Percentiles rank a stretch among this genome's conserved stretches.
Conservation (phyloP, 1,140 invertebrate species). For the Pinna nobilis region DNA sequence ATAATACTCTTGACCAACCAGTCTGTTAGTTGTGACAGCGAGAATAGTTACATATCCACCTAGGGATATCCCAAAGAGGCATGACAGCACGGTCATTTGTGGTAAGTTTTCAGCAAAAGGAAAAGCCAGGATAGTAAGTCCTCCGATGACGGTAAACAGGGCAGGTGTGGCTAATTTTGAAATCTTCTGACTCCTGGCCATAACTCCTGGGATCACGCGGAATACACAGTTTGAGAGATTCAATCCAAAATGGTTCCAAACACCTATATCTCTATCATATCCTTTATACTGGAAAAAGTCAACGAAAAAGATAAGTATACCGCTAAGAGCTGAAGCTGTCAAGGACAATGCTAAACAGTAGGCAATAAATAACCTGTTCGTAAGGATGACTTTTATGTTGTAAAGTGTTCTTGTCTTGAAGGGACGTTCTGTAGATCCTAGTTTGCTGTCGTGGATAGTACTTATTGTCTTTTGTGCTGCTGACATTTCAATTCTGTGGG, state of each 20-base stretch:
- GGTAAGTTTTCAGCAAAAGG: not conserved
- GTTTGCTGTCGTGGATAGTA: too few species aligned
- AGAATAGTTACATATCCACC: slow-evolving; percentile 21
- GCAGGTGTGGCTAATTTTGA: slow-evolving; percentile 14
- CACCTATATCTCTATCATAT: not conserved
- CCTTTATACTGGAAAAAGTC: slow-evolving; percentile 15
- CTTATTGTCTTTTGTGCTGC: not conserved
- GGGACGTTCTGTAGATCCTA: not conserved
- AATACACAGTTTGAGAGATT: not conserved
- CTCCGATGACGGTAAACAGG: not conserved
- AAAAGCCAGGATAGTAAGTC: not conserved
- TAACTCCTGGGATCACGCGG: not conserved
- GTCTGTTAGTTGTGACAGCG: slow-evolving; percentile 10
- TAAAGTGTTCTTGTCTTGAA: not conserved
- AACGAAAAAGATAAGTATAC: slow-evolving; percentile 5
- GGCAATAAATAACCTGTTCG: not conserved
- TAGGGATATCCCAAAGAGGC: slow-evolving; percentile 5
- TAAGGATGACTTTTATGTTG: too few species aligned
- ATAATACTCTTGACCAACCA: slow-evolving; percentile 15
- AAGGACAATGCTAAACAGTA: slow-evolving; percentile 6
- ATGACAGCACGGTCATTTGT: not conserved
- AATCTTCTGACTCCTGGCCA: slow-evolving; percentile 1
- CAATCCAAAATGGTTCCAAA: slow-evolving; percentile 5
- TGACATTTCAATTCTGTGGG: too few species aligned
- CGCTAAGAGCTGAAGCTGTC: not conserved